Evolutionary conservation across 2,888 invertebrate genomes (phyloP).

Genomic region (Lepas anatifera): DNA sequence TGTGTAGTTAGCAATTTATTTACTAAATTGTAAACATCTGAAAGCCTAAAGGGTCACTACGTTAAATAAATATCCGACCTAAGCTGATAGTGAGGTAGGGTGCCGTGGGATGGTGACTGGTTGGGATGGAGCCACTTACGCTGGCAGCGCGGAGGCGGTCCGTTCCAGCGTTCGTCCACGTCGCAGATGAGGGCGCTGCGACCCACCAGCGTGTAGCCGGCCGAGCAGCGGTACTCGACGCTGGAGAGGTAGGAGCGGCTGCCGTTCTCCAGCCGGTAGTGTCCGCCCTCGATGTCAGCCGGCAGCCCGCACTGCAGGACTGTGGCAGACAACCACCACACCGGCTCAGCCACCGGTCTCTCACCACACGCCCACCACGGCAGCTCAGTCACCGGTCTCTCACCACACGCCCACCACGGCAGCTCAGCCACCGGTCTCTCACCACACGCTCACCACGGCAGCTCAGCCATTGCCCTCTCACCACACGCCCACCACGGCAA

Average conservation of each 20-base stretch:
- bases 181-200: conserved; percentile 74
- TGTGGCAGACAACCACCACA: conserved; percentile 32
- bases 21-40: too few species aligned
- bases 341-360: too few species aligned
- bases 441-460: too few species aligned
- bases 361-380: too few species aligned
- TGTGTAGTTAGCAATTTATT: too few species aligned
- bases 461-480: too few species aligned
- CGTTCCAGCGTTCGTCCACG: conserved; percentile 86
- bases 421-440: too few species aligned
- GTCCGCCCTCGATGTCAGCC: conserved; percentile 69
- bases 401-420: too few species aligned
- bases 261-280: conserved; percentile 67
- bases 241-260: conserved; percentile 75
- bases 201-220: conserved; percentile 72
- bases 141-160: conserved; percentile 79
- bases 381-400: too few species aligned
- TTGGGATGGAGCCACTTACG: conserved; percentile 39
- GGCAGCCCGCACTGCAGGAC: conserved; percentile 83
- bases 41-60: too few species aligned
- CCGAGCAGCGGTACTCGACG: conserved; percentile 68
- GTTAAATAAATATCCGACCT: too few species aligned
- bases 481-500: too few species aligned
- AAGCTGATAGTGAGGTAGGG: neutral
- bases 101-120: neutral